Evolutionary conservation across 1,140 invertebrate genomes (phyloP).

Genomic region (Zophobas morio): DNA sequence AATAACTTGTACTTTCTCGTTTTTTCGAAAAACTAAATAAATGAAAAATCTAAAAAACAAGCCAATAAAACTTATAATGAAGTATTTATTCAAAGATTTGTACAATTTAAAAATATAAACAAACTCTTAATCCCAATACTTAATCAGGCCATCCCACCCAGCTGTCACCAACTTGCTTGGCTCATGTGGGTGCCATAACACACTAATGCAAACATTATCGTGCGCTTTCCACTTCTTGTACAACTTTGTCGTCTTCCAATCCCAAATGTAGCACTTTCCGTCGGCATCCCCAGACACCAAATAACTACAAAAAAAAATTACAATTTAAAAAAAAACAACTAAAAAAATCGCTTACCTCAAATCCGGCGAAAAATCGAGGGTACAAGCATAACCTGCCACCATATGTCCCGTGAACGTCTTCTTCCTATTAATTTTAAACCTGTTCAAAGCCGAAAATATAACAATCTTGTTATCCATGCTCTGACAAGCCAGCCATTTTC

Average conservation of each 20-base stretch:
- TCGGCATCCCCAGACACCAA: constrained; percentile 99
- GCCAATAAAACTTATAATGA: not conserved
- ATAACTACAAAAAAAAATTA: constrained; percentile 78
- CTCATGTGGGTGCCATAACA: constrained; percentile 99
- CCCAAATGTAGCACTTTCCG: constrained; percentile 99
- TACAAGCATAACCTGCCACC: constrained; percentile 99
- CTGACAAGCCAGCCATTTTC: constrained; percentile 99
- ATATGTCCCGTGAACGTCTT: constrained; percentile 99
- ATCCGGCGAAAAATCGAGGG: constrained; percentile 97
- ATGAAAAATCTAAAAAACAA: too few relatives aligned
- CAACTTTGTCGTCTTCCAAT: constrained; percentile 99
- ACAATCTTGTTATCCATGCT: constrained; percentile 99
- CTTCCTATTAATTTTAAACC: constrained; percentile 98
- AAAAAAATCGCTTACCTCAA: constrained; percentile 83
- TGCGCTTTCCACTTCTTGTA: constrained; percentile 99
- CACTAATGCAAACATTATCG: constrained; percentile 95
- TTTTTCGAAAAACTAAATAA: too few relatives aligned
- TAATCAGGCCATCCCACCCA: constrained; percentile 98
- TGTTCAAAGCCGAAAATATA: constrained; percentile 97
- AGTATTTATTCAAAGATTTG: not conserved
- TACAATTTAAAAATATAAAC: not conserved
- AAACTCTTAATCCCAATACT: constrained; percentile 95
- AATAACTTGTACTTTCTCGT: too few relatives aligned
- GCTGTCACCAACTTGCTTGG: constrained; percentile 96
- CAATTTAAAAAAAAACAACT: constrained; percentile 32